Evolutionary conservation across 1,140 invertebrate genomes (phyloP).

Genomic region (Cardiocondyla obscurior): DNA sequence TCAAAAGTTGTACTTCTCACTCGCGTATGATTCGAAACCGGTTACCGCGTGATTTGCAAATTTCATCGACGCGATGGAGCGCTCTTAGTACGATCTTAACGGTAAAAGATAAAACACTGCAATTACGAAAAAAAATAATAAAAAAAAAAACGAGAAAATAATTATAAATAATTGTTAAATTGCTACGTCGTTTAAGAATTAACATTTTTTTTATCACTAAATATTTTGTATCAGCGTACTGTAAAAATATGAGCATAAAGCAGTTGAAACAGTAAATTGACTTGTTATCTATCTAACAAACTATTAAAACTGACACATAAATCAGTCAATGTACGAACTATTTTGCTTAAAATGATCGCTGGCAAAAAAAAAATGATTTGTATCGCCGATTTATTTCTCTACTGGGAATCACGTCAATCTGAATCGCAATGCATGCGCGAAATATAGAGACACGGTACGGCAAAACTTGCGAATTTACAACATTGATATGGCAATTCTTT

Average conservation of each 20-base stretch:
- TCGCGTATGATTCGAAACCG: constrained; percentile 15
- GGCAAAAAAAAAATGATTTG: constrained; percentile 26
- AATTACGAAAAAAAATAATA: neutral
- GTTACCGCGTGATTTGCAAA: constrained; percentile 20
- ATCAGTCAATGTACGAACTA: neutral
- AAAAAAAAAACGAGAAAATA: neutral
- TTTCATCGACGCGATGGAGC: neutral
- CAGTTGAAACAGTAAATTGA: neutral
- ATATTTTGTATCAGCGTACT: neutral
- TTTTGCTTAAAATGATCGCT: constrained; percentile 4
- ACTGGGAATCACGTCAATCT: constrained; percentile 31
- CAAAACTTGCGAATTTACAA: constrained; percentile 54
- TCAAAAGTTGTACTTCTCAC: constrained; percentile 8
- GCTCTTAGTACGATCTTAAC: neutral
- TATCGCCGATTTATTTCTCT: constrained; percentile 32
- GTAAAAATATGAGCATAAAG: too few species aligned
- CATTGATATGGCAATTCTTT: constrained; percentile 45
- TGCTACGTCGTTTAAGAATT: too few species aligned
- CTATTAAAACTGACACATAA: neutral
- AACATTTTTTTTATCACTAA: neutral
- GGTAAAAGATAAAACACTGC: neutral
- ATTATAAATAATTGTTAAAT: neutral
- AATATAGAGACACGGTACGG: neutral
- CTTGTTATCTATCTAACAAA: neutral
- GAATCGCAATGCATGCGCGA: constrained; percentile 9